Base-by-base conservation (phyloP, 2,113 vertebrate genomes). In the Tychaedon coryphoeus region DNA sequence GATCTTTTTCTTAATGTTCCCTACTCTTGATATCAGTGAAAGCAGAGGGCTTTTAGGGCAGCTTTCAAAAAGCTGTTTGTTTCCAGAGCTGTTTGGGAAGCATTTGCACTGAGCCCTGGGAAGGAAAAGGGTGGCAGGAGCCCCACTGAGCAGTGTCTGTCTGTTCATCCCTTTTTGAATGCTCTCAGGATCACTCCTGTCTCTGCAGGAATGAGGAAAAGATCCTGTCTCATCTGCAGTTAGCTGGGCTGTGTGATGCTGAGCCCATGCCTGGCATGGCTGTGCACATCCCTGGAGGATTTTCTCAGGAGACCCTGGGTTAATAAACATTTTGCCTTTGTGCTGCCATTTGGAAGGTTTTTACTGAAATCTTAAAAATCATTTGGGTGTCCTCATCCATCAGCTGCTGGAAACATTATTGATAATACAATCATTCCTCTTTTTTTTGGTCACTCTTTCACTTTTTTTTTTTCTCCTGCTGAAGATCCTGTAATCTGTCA, bases 351-450 rank as follows among this genome's bases (percentile, higher is more conserved):
- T 47, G 64, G 50, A 93, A 42, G 14, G 57, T 58, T 94, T 80
- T 88, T 89, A 25, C 48, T 14, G 79, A 89, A 94, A 82, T 57
- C 40, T 82, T 79, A 79, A 85, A 80, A 74, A 91, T 83, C 67
- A 25, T 76, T 91, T 71, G 78, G 71, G 48, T 86, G 67, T 83
- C 78, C 66, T 92, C 93, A 93, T 94, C 78, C 86, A 90, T 95
- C 95, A 96, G 83, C 74, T 81, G 25, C 84, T 47, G 71, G 91
- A 87, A 95, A 47, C 54, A 6, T 76, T 95, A 93, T 95, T 61
- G 92, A 96, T 91, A 92, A 91, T 29, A 40, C 84, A 77, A 91
- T 96, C 77, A 95, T 91, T 89, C 62, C 80, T 85, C n/a, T 54
- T 72, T 66, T 50, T 51, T 67, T 24, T 29, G 61, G 76, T 78